Evolutionary conservation across 2,113 vertebrate species (phyloP), one percentile per base, ranked within the genome.

Genomic region (Clupea harengus): DNA sequence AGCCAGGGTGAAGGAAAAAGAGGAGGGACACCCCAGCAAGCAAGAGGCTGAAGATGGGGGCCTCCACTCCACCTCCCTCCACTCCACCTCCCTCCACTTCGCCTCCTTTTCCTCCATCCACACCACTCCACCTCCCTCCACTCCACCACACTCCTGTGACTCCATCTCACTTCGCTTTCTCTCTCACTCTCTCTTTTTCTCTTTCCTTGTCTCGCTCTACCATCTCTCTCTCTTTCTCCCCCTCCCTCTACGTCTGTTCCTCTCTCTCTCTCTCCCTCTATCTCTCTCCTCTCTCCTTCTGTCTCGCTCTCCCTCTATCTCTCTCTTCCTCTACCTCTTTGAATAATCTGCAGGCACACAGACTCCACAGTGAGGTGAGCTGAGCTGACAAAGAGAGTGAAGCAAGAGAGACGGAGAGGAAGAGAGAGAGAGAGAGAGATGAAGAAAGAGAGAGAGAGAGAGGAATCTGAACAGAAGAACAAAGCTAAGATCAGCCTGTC

Each of bases 401-500:
- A 18, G 50, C 50, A 52, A 50, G 49, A 87, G 82, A 83, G 54
- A 46, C 44, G 46, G n/a, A 6, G 81, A 88, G 45, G 4, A 18
- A 39, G 13, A 32, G 57, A 39, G 20, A 60, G 57, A 60, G 22
- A n/a, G 57, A n/a, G 20, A 60, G 22, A 10, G 22, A n/a, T 1
- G 32, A 25, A 44, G 18, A 18, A 60, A 82, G 4, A 84, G 81
- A 85, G 83, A 84, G 86, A 83, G 67, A 86, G 85, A 88, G 87
- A 90, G 87, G 87, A 88, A 89, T 86, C 46, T 83, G 47, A 86
- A 45, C 52, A 88, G 44, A 80, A 13, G 89, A 89, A 88, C 78
- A 25, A 82, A 89, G 87, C 82, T 52, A 11, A 45, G 47, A 82
- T 54, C 82, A 81, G 81, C 54, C 85, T 84, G 82, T 88, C 87